phyloP scores from a whole-genome alignment of 2,797 vertebrate genomes.

The Adelosebastes latens region DNA sequence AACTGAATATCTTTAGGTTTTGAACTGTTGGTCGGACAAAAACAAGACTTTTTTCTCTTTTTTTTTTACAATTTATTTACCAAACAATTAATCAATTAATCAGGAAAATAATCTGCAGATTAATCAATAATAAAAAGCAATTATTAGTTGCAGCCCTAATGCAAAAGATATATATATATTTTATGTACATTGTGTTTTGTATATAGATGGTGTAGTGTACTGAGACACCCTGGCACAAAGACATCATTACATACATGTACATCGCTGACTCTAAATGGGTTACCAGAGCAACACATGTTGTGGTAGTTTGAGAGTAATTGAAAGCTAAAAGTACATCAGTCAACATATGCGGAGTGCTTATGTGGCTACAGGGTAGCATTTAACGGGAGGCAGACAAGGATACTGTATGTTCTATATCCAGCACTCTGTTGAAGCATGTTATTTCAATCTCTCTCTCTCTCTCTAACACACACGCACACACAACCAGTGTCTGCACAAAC shows the following conservation, averaged over 20 bases:
- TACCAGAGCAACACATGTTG: conserved; percentile 15
- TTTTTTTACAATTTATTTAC: background rate
- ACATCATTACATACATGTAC: conserved; percentile 1
- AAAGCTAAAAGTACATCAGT: conserved; percentile 47
- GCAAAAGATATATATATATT: no score
- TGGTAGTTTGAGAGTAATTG: conserved; percentile 49
- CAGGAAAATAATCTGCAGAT: background rate
- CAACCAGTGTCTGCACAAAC: conserved; percentile 12
- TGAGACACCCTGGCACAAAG: background rate
- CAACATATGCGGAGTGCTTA: conserved; percentile 37
- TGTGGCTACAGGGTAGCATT: conserved; percentile 66
- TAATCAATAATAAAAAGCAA: background rate
- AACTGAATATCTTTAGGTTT: background rate
- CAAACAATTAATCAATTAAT: background rate
- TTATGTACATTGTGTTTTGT: background rate
- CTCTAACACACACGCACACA: background rate
- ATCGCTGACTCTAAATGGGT: conserved; percentile 10
- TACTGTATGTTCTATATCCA: conserved; percentile 45
- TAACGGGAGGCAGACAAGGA: conserved; percentile 53
- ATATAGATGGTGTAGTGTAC: background rate
- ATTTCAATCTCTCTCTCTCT: conserved; percentile 27
- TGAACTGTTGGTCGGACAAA: background rate
- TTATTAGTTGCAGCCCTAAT: background rate
- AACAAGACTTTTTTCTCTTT: background rate
- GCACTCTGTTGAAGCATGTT: conserved; percentile 23